Percentiles rank a stretch among this genome's conserved stretches.
These are phyloP conservation scores for Leuciscus idus DNA, from an alignment of 2,113 vertebrate species.

Conservation along the genomic window DNA sequence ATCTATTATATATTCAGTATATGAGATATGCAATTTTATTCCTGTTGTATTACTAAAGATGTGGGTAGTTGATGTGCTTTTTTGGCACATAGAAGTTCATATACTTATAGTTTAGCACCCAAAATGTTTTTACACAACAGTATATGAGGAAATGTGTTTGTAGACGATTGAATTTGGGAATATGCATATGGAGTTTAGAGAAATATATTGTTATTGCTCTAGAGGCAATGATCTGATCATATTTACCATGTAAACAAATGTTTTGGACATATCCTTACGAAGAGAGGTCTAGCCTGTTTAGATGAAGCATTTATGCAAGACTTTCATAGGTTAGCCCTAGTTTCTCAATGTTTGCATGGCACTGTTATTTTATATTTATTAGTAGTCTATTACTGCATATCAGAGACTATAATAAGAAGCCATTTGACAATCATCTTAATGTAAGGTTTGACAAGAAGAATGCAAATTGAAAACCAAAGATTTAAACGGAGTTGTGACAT, in stretches of 20 bases:
- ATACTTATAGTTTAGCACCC: not conserved
- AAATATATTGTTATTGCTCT: slow-evolving; percentile 49
- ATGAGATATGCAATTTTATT: slow-evolving; percentile 13
- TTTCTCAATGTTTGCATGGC: slow-evolving; percentile 38
- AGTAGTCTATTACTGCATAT: slow-evolving; percentile 37
- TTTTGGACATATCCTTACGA: slow-evolving; percentile 26
- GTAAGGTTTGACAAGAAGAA: slow-evolving; percentile 3
- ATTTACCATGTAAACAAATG: slow-evolving; percentile 75
- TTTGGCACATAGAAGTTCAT: too few relatives aligned
- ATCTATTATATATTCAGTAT: not conserved
- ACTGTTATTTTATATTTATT: slow-evolving; percentile 57
- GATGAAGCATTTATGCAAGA: not conserved
- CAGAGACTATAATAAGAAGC: slow-evolving; percentile 60
- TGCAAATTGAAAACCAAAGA: slow-evolving; percentile 61
- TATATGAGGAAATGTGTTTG: not conserved
- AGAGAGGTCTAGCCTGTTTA: slow-evolving; percentile 1
- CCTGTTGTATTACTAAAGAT: not conserved
- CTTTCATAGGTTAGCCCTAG: not conserved
- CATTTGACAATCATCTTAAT: slow-evolving; percentile 61
- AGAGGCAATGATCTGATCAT: slow-evolving; percentile 64
- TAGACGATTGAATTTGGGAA: not conserved
- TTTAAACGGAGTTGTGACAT: slow-evolving; percentile 50
- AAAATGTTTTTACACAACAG: not conserved
- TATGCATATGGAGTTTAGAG: slow-evolving; percentile 15
- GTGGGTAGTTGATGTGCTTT: not conserved